phyloP scores from a whole-genome alignment of 1,140 invertebrate species.

The Heterodera schachtii region DNA sequence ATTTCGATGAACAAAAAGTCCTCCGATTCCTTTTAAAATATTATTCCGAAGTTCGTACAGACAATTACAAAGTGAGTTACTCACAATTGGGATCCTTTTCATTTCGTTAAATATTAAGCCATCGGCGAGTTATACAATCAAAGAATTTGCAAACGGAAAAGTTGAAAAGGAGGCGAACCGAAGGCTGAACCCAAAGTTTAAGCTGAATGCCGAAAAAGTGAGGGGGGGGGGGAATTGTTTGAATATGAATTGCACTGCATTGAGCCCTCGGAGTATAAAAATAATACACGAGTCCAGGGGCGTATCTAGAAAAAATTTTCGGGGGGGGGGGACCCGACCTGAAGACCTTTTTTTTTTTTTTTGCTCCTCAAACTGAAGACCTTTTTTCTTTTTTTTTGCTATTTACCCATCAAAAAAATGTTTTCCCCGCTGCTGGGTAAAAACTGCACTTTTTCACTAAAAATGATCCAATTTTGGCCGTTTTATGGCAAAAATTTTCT shows the following conservation, averaged over 20 bases:
- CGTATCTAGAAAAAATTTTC: too few species aligned
- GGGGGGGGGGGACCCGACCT: too few species aligned
- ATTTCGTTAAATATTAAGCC: conserved; percentile 46
- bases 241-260: too few species aligned
- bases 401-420: too few species aligned
- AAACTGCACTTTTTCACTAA: too few species aligned
- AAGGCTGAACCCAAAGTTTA: conserved; percentile 61
- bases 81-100: conserved; percentile 29
- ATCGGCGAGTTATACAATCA: conserved; percentile 54
- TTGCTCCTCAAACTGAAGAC: too few species aligned
- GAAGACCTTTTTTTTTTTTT: too few species aligned
- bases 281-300: too few species aligned
- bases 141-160: conserved; percentile 60
- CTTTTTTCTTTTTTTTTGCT: too few species aligned
- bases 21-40: conserved; percentile 57
- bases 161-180: conserved; percentile 50
- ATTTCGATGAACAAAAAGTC: conserved; percentile 53
- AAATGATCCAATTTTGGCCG: too few species aligned
- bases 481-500: not conserved
- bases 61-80: conserved; percentile 48
- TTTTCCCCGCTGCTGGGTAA: too few species aligned
- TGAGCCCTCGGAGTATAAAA: too few species aligned
- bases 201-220: conserved; percentile 47
- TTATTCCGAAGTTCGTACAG: conserved; percentile 57
- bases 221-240: not conserved